Percentiles rank a stretch among this genome's conserved stretches.
These are phyloP conservation scores for Idaea aversata DNA, from an alignment of 2,888 invertebrate genomes.

Conservation along the genomic window DNA sequence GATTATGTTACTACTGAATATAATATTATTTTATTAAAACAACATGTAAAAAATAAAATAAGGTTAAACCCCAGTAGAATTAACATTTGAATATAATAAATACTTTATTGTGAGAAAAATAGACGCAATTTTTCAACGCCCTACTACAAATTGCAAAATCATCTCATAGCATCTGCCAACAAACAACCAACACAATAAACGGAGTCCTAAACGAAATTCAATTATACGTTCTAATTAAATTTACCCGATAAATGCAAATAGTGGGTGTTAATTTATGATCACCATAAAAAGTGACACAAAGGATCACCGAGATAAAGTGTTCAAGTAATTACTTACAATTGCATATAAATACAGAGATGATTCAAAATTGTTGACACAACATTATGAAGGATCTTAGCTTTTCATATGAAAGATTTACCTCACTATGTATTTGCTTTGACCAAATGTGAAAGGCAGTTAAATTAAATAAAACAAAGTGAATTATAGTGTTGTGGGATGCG, in stretches of 20 bases:
- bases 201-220: background rate
- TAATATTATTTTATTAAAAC: no score
- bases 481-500: slow-evolving; percentile 19
- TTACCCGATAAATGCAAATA: slow-evolving; percentile 48
- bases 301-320: slow-evolving; percentile 45
- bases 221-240: slow-evolving; percentile 47
- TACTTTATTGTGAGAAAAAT: background rate
- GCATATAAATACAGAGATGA: slow-evolving; percentile 17
- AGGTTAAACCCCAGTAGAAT: background rate
- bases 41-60: no score
- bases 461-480: background rate
- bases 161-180: background rate
- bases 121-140: background rate
- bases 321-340: slow-evolving; percentile 42
- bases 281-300: slow-evolving; percentile 63
- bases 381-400: background rate
- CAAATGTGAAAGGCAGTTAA: no score
- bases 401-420: background rate
- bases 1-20: no score
- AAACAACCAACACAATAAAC: background rate
- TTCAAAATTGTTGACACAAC: background rate
- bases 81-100: background rate
- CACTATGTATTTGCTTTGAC: background rate
- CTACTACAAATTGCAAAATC: background rate
- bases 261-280: slow-evolving; percentile 64